These are phyloP conservation scores for Pogonocherus hispidulus DNA, from an alignment of 2,888 invertebrate species.

Conservation along the genomic window DNA sequence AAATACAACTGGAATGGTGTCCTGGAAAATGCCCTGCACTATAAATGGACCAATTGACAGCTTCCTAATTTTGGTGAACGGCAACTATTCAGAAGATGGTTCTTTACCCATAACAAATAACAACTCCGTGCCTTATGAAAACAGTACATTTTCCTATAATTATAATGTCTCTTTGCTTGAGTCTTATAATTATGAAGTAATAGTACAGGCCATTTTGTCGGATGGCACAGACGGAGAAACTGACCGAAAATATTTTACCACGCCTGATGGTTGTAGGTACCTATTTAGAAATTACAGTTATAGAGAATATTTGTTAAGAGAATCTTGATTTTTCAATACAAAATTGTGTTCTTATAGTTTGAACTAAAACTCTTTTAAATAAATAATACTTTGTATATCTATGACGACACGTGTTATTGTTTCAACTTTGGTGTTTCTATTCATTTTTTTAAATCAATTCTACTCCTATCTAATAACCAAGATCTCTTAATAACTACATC, in stretches of 20 bases:
- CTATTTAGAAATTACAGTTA: conserved; percentile 3
- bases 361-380: too few relatives aligned
- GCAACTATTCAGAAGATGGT: conserved; percentile 26
- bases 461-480: too few relatives aligned
- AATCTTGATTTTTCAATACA: too few relatives aligned
- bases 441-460: too few relatives aligned
- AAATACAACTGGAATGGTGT: conserved; percentile 14
- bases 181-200: conserved; percentile 28
- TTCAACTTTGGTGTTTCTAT: too few relatives aligned
- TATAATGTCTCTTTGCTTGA: conserved; percentile 6
- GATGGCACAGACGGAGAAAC: conserved; percentile 23
- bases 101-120: not conserved
- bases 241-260: not conserved
- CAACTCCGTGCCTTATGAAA: not conserved
- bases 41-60: conserved; percentile 29
- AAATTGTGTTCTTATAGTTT: too few relatives aligned
- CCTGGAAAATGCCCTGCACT: conserved; percentile 35
- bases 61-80: not conserved
- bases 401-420: too few relatives aligned
- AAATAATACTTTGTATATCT: too few relatives aligned
- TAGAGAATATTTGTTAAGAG: too few relatives aligned
- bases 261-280: conserved; percentile 42
- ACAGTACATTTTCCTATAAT: not conserved
- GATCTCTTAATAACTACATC: too few relatives aligned
- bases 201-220: conserved; percentile 20